Evolutionary conservation across 2,113 vertebrate species (phyloP).

Genomic region (Tonatia bakeri): DNA sequence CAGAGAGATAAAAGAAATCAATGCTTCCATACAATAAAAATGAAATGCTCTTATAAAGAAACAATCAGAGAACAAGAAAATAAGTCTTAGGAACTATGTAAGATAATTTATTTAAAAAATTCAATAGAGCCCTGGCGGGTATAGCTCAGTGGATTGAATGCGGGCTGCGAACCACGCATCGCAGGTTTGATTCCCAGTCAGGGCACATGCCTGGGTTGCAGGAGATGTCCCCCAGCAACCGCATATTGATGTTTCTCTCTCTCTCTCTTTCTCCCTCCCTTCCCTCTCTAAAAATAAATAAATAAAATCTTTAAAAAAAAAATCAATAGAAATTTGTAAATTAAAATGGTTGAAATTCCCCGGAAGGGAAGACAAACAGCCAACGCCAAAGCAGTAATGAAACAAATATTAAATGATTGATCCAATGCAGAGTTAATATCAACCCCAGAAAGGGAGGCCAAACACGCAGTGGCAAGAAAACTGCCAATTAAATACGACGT

Average conservation of each 20-base stretch:
- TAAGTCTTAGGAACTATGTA: neutral
- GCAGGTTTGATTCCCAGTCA: too few species aligned
- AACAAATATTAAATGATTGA: neutral
- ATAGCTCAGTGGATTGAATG: too few species aligned
- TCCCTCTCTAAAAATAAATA: too few species aligned
- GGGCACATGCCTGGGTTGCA: too few species aligned
- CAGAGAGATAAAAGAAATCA: neutral
- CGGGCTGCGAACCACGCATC: too few species aligned
- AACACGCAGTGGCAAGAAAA: neutral
- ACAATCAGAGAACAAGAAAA: neutral
- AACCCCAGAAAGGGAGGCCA: neutral
- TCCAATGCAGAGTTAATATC: neutral
- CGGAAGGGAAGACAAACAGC: neutral
- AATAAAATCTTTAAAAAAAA: too few species aligned
- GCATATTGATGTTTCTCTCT: too few species aligned
- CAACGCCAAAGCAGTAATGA: neutral
- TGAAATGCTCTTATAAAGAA: neutral
- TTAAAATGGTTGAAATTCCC: neutral
- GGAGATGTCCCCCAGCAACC: too few species aligned
- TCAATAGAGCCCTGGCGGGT: too few species aligned
- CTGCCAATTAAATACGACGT: neutral
- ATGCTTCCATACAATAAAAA: neutral
- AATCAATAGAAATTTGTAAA: neutral
- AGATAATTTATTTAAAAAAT: neutral
- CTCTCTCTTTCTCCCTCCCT: too few species aligned